A percentile compares a stretch with the other conserved stretches of the same genome.
Evolutionary conservation across 2,113 vertebrate genomes (phyloP).

Genomic region (Phalacrocorax pelagicus): DNA sequence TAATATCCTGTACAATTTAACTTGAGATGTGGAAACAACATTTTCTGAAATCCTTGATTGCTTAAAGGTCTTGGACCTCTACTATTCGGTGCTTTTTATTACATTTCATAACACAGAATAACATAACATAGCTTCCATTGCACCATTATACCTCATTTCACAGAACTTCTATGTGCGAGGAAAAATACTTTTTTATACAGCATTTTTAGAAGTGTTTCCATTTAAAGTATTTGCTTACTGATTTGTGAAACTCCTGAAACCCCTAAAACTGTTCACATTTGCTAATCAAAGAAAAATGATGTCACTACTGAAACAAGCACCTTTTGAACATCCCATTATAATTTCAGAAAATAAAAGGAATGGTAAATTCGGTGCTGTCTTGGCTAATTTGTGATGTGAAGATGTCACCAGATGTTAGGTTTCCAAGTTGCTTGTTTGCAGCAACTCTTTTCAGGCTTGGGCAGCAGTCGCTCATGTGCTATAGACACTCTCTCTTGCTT

Average conservation of each 20-base stretch:
- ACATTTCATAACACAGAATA: not conserved
- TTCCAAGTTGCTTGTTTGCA: not conserved
- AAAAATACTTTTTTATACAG: not conserved
- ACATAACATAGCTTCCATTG: not conserved
- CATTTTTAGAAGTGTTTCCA: not conserved
- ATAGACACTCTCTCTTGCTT: not conserved
- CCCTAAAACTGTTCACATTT: not conserved
- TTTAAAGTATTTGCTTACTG: not conserved
- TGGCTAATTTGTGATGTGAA: not conserved
- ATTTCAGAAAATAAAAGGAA: not conserved
- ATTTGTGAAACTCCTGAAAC: not conserved
- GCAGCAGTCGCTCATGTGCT: not conserved
- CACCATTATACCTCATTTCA: not conserved
- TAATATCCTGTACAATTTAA: not conserved
- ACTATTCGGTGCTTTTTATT: not conserved
- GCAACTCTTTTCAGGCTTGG: not conserved
- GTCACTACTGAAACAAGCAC: not conserved
- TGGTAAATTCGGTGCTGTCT: not conserved
- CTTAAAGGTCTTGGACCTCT: not conserved
- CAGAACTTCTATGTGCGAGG: not conserved
- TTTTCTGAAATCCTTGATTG: not conserved
- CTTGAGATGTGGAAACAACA: not conserved
- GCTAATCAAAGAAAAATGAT: not conserved
- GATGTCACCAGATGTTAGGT: not conserved
- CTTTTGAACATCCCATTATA: not conserved